Base-by-base conservation (phyloP, 2,888 invertebrate genomes). In the Chalcis sispes region DNA sequence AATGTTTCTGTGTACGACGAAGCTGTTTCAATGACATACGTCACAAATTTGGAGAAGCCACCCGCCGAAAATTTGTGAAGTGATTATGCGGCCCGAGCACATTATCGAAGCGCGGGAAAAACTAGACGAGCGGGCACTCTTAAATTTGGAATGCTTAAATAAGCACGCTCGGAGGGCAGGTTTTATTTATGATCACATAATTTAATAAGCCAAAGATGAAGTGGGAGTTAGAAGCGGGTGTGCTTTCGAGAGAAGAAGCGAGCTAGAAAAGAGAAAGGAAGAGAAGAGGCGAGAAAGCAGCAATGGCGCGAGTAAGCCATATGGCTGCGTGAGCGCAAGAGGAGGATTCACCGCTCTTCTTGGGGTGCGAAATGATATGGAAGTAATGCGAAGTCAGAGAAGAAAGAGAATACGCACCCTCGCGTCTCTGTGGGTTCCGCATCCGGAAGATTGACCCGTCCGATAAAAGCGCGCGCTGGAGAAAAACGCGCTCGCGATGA, bases 311-410 rank as follows among this genome's bases (percentile, higher is more conserved):
- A 74, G n/a, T n/a, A 79, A 73, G 84, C 86, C 87, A 86, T 86
- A 86, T 86, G 86, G 86, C 83, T 59, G 46, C 69, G 79, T 77
- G 78, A 79, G 77, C 79, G 77, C 81, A 72, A 74, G 70, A 10
- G 46, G 7, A 66, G 76, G 80, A 72, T n/a, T n/a, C n/a, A n/a
- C n/a, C n/a, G 70, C 72, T 61, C 59, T 80, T 85, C 82, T 83
- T 85, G 83, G 88, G 88, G 88, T 88, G 88, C 82, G 87, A 88
- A 88, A 88, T 88, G 88, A 88, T 87, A 88, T 87, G 88, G 88
- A 88, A 88, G 88, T 88, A 88, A 88, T 87, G 84, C 83, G 85
- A 84, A 85, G 85, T 8, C 8, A 46, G n/a, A 46, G 46, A 8
- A n/a, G 3, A 15, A 8, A 15, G 13, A 46, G 13, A 3, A 46